A percentile compares a stretch with the other conserved stretches of the same genome.
phyloP scores from a whole-genome alignment of 2,797 vertebrate genomes.

The Spinus pinus region DNA sequence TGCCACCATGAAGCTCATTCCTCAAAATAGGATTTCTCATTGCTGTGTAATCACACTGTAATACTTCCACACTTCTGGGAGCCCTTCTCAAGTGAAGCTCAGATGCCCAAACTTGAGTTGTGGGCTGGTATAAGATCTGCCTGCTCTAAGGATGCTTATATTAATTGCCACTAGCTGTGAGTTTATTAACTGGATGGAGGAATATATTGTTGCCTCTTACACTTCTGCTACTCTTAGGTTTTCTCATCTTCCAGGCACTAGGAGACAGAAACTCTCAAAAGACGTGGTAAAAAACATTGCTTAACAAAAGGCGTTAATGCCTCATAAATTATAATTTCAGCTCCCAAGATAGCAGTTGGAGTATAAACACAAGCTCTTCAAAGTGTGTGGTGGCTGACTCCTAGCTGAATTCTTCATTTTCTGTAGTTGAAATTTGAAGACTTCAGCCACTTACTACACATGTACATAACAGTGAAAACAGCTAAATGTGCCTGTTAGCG shows the following conservation, averaged over 20 bases:
- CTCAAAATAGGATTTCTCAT: background rate
- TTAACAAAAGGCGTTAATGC: background rate
- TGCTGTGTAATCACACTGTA: background rate
- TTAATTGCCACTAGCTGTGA: background rate
- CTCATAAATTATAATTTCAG: background rate
- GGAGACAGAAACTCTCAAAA: background rate
- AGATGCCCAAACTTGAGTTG: background rate
- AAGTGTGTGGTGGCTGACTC: background rate
- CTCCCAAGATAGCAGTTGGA: background rate
- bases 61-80: background rate
- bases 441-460: background rate
- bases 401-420: background rate
- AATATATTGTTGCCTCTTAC: background rate
- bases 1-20: background rate
- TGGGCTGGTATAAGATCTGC: background rate
- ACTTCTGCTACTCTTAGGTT: background rate
- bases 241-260: background rate
- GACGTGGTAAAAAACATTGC: background rate
- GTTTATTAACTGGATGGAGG: background rate
- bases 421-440: background rate
- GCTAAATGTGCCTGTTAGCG: background rate
- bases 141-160: background rate
- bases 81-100: background rate
- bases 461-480: background rate
- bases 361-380: background rate